Evolutionary conservation across 1,140 invertebrate genomes (phyloP).

Genomic region (Brachionus angularis): DNA sequence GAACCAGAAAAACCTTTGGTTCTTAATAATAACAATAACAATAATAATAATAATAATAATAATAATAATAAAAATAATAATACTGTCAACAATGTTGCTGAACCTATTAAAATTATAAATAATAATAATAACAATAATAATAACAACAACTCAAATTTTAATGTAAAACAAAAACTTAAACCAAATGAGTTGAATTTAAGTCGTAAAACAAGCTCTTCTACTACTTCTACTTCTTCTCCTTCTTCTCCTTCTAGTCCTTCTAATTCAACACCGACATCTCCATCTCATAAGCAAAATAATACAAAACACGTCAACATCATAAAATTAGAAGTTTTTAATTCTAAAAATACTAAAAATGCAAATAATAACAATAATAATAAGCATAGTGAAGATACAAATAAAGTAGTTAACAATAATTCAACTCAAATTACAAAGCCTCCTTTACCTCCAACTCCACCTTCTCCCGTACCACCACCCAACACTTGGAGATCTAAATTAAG

Average conservation of each 20-base stretch:
- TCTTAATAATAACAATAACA: too few relatives aligned
- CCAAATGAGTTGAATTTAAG: too few relatives aligned
- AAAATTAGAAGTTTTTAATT: slow-evolving; percentile 14
- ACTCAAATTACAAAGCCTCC: too few relatives aligned
- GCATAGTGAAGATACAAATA: too few relatives aligned
- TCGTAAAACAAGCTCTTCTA: too few relatives aligned
- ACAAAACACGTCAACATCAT: background rate
- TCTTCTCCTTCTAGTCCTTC: background rate
- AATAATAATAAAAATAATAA: background rate
- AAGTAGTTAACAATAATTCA: too few relatives aligned
- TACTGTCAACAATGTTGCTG: background rate
- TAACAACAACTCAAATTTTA: background rate
- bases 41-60: background rate
- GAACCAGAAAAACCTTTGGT: too few relatives aligned
- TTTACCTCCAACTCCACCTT: too few relatives aligned
- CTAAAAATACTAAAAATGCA: background rate
- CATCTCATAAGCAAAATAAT: background rate
- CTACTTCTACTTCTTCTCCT: background rate
- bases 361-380: background rate
- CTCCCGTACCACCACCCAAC: too few relatives aligned
- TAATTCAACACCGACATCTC: slow-evolving; percentile 2
- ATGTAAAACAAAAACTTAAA: background rate
- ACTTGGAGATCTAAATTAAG: too few relatives aligned
- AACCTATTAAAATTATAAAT: too few relatives aligned
- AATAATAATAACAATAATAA: too few relatives aligned